These are phyloP conservation scores for Gnathonemus echidnorhynchus DNA, from an alignment of 2,113 vertebrate genomes.

Conservation along the genomic window DNA sequence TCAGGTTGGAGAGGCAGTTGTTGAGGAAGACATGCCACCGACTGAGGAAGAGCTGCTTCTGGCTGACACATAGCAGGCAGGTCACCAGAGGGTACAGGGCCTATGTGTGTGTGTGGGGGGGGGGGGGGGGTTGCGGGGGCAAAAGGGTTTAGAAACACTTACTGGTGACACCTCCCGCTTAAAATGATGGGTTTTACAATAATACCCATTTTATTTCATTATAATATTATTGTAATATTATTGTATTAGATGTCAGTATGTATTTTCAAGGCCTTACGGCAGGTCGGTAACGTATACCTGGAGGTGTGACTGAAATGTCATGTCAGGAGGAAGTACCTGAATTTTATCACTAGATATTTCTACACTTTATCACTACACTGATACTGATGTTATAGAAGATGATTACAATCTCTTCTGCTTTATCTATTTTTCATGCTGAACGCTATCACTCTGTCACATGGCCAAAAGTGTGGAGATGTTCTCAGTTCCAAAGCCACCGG, in stretches of 20 bases:
- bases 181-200: background rate
- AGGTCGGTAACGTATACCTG: background rate
- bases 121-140: background rate
- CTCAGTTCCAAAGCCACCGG: background rate
- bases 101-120: slow-evolving; percentile 44
- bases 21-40: slow-evolving; percentile 98
- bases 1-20: slow-evolving; percentile 97
- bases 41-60: slow-evolving; percentile 95
- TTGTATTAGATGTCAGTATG: background rate
- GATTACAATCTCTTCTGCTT: background rate
- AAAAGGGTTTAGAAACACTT: no score
- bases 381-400: background rate
- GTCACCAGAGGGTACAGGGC: slow-evolving; percentile 95
- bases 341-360: background rate
- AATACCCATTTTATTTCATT: background rate
- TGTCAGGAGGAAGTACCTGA: background rate
- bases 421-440: background rate
- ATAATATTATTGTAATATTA: background rate
- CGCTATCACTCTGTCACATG: background rate
- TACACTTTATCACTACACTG: background rate
- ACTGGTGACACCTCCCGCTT: background rate
- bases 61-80: slow-evolving; percentile 94
- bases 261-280: background rate
- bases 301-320: background rate
- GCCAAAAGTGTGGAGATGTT: background rate